A percentile compares a stretch with the other conserved stretches of the same genome.
These are phyloP conservation scores for Polietes domitor DNA, from an alignment of 2,888 invertebrate species.

Conservation along the genomic window DNA sequence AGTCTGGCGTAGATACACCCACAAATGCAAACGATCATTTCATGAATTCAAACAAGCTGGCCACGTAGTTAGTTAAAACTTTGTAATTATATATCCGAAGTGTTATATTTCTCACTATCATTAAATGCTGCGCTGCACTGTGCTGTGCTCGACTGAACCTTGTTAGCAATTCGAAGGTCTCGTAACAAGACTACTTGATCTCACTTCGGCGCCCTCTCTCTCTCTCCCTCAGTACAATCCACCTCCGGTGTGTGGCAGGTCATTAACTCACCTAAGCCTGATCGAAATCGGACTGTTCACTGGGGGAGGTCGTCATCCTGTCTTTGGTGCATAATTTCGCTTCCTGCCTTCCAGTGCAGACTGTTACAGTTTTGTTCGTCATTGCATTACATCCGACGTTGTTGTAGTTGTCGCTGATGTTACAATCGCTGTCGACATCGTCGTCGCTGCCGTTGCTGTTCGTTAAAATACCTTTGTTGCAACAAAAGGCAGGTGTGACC, in stretches of 20 bases:
- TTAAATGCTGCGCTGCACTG: not conserved
- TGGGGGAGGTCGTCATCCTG: not conserved
- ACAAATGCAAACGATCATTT: no score
- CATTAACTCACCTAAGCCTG: not conserved
- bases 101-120: conserved; percentile 25
- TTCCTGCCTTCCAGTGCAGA: no score
- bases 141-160: not conserved
- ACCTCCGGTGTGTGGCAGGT: not conserved
- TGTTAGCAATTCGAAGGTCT: not conserved
- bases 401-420: not conserved
- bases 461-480: conserved; percentile 22
- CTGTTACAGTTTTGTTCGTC: conserved; percentile 1
- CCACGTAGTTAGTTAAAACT: no score
- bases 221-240: no score
- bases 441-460: conserved; percentile 5
- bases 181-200: not conserved
- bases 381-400: conserved; percentile 7
- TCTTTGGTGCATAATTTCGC: not conserved
- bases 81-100: not conserved
- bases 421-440: not conserved
- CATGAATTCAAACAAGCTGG: no score
- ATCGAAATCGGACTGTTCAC: not conserved
- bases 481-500: conserved; percentile 57
- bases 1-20: no score
- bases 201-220: not conserved